Percentiles rank a stretch among this genome's conserved stretches.
phyloP scores from a whole-genome alignment of 2,888 invertebrate species.

The Harmothoe impar region DNA sequence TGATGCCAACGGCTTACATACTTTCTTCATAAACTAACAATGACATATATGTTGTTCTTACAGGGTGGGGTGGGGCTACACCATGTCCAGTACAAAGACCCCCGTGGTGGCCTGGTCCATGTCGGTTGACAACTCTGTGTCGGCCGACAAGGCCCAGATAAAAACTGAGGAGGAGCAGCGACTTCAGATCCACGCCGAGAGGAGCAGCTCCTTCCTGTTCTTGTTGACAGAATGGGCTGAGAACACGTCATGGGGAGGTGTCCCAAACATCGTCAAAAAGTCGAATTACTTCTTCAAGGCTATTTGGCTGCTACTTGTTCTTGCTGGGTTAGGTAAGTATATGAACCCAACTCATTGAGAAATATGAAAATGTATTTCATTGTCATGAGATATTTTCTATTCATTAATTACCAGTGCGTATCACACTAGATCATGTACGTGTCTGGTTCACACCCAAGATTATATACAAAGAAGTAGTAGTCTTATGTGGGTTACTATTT shows the following conservation, averaged over 20 bases:
- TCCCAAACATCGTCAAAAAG: slow-evolving; percentile 73
- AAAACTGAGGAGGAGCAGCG: not conserved
- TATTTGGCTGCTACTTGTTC: slow-evolving; percentile 71
- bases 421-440: no score
- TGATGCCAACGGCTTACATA: no score
- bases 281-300: slow-evolving; percentile 70
- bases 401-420: no score
- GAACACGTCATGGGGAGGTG: slow-evolving; percentile 75
- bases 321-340: not conserved
- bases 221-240: slow-evolving; percentile 72
- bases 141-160: not conserved
- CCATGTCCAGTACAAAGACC: not conserved
- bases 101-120: not conserved
- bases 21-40: no score
- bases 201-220: not conserved
- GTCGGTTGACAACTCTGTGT: not conserved
- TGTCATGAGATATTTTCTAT: no score
- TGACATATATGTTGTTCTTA: not conserved
- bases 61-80: not conserved
- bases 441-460: no score
- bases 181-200: not conserved
- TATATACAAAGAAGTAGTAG: slow-evolving; percentile 41
- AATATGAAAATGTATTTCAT: no score
- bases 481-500: not conserved
- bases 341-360: no score